phyloP scores from a whole-genome alignment of 35 echinoderm and acorn worm species.

The Ophiothrix spiculata region DNA sequence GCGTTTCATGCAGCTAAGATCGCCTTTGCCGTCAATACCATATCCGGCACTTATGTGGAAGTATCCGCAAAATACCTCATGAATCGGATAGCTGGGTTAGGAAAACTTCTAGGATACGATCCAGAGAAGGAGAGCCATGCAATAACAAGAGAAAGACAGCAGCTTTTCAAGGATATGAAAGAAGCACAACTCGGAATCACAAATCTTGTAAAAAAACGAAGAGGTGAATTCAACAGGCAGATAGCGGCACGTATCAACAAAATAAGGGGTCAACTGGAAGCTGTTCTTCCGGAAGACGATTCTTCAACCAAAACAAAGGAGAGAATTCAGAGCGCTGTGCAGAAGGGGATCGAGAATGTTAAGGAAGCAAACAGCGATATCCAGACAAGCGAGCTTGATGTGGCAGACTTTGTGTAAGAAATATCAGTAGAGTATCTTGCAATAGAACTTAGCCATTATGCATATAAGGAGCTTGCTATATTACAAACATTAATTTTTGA shows the following conservation, averaged over 20 bases:
- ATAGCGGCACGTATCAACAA: no score
- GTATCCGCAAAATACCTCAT: neutral
- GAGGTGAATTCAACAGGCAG: neutral
- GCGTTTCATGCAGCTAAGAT: neutral
- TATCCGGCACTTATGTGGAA: neutral
- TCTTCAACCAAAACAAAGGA: no score
- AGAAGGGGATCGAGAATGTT: neutral
- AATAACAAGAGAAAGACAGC: neutral
- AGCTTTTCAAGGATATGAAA: neutral
- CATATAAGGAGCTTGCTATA: no score
- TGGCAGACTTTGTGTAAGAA: no score
- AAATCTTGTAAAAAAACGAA: neutral
- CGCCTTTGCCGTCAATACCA: neutral
- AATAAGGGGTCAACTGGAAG: no score
- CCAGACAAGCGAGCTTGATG: neutral
- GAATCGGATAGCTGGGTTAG: neutral
- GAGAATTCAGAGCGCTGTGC: neutral
- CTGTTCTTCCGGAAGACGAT: no score
- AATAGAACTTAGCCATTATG: no score
- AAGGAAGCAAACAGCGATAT: neutral
- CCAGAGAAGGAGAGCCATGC: neutral
- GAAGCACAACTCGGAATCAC: neutral
- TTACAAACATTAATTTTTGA: no score
- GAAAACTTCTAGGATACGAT: neutral
- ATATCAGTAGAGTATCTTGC: no score